Percentiles rank a stretch among this genome's conserved stretches.
These are phyloP conservation scores for Scartelaos histophorus DNA, from an alignment of 2,113 vertebrate species.

Conservation along the genomic window DNA sequence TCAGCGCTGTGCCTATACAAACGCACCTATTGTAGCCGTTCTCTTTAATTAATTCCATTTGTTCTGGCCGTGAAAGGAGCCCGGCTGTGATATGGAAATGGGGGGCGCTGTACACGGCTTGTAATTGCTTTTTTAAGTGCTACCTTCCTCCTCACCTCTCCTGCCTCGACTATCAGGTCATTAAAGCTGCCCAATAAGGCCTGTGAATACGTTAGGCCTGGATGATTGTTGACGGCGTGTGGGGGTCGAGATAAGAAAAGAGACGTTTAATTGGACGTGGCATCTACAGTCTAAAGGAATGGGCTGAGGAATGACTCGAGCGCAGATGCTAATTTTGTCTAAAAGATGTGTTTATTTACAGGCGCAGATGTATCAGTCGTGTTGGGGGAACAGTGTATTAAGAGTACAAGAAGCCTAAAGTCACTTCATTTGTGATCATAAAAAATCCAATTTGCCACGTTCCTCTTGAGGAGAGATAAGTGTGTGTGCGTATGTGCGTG, in stretches of 20 bases:
- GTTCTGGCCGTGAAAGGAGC: constrained; percentile 16
- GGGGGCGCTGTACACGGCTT: constrained; percentile 26
- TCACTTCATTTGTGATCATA: constrained; percentile 41
- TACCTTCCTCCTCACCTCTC: constrained; percentile 45
- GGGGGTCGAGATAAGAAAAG: constrained; percentile 48
- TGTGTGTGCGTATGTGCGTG: neutral
- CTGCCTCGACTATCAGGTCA: constrained; percentile 53
- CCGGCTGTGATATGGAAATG: constrained; percentile 31
- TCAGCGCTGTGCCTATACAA: neutral
- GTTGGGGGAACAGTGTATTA: constrained; percentile 36
- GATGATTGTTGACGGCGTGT: constrained; percentile 47
- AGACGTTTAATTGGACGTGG: constrained; percentile 46
- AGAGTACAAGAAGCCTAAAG: constrained; percentile 26
- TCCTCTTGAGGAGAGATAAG: constrained; percentile 48
- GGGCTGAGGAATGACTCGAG: constrained; percentile 36
- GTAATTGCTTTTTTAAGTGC: constrained; percentile 56
- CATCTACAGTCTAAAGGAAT: constrained; percentile 36
- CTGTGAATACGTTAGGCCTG: constrained; percentile 62
- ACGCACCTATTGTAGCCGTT: neutral
- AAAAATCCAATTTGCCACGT: constrained; percentile 52
- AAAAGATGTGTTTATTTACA: constrained; percentile 18
- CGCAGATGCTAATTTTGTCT: constrained; percentile 6
- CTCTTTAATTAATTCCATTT: constrained; percentile 36
- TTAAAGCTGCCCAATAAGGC: constrained; percentile 67
- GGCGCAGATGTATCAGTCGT: constrained; percentile 24